These are phyloP conservation scores for Excalfactoria chinensis DNA, from an alignment of 2,113 vertebrate species.

Conservation along the genomic window DNA sequence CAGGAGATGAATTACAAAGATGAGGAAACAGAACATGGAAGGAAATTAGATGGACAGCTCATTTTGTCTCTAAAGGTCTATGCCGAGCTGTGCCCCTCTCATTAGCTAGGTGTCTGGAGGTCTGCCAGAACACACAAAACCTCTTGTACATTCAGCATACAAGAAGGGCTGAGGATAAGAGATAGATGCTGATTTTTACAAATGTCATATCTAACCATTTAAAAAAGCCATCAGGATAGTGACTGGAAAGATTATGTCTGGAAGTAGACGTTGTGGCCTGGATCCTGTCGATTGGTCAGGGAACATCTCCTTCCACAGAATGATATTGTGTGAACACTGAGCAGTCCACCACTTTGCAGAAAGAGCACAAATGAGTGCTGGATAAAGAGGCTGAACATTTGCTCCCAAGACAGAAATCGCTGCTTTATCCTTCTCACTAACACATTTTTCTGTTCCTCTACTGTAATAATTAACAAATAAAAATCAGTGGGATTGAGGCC, in stretches of 20 bases:
- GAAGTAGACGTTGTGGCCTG: not conserved
- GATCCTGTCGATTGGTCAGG: not conserved
- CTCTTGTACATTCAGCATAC: not conserved
- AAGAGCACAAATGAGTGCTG: not conserved
- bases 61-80: not conserved
- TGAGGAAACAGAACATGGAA: not conserved
- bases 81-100: not conserved
- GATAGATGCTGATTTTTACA: not conserved
- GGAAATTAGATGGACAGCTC: not conserved
- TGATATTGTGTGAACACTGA: not conserved
- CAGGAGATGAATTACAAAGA: not conserved
- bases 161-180: not conserved
- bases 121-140: not conserved
- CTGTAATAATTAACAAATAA: not conserved
- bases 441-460: not conserved
- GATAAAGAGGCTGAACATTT: not conserved
- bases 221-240: not conserved
- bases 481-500: not conserved
- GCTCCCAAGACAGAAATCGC: not conserved
- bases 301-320: not conserved
- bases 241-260: not conserved
- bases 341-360: not conserved
- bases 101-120: not conserved
- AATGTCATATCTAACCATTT: not conserved
- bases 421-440: not conserved